Base-by-base conservation (phyloP, 1,140 invertebrate species). In the Halesus radiatus region DNA sequence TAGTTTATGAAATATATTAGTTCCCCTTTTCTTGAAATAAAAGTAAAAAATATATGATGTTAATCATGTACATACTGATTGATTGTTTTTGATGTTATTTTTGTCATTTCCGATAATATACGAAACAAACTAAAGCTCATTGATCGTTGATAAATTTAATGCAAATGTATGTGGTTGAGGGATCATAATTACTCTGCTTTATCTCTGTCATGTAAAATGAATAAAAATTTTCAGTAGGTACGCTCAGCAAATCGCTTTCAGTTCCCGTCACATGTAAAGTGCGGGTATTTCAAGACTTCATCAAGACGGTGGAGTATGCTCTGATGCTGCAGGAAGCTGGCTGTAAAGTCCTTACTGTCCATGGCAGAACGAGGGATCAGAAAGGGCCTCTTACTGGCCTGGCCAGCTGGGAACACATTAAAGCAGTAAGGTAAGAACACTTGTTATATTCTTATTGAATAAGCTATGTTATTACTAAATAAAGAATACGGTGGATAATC, bases 191-290 rank as follows among this genome's bases (percentile, higher is more conserved):
- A 56, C 1, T 45, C 37, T 13, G 1, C 1, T 45, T 13, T 45
- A 13, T 45, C 32, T 45, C 8, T 45, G 37, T 45, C 37, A 13
- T 45, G 3, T 45, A 45, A 45, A 45, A 45, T 64, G 22, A 78
- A 16, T 62, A 22, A 1, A 13, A 70, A 83, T 74, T 84, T 92
- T 79, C 86, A 96, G 95, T 96, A 1, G 90, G 87, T 73, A 91
- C 90, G 8, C 91, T 95, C 85, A 92, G 92, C 68, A 88, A 91
- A 85, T 92, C 93, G 80, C 90, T 98, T 45, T 91, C 90, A 66
- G 89, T 99, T 62, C 98, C 98, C 54, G 93, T 99, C 0, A 98
- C 98, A 10, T 99, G 97, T 87, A 99, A 99, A 91, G 94, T 99
- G 64, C 92, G 98, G 85, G 92, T 98, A 64, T 98, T 99, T 89